A percentile compares a stretch with the other conserved stretches of the same genome.
Conservation (phyloP, 2,888 invertebrate genomes). For the Mycalesis mineus region DNA sequence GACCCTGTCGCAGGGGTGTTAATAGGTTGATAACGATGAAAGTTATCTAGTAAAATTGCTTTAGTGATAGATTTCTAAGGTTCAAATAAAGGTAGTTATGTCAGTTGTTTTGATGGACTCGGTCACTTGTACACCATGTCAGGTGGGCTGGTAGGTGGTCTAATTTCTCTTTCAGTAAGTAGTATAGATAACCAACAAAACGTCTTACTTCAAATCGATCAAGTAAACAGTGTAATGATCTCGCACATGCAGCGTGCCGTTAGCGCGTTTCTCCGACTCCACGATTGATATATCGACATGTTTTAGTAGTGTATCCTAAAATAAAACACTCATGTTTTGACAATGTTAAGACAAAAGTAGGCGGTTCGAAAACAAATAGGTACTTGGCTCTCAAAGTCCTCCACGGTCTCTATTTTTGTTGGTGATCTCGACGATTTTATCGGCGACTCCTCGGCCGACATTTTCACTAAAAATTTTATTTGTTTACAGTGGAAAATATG, state of each 20-base stretch:
- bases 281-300: conserved; percentile 86
- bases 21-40: too few species aligned
- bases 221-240: conserved; percentile 88
- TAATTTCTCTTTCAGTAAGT: neutral
- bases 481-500: conserved; percentile 5
- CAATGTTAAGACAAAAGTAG: conserved; percentile 43
- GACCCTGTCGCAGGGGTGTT: too few species aligned
- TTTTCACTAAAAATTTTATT: conserved; percentile 21
- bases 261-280: conserved; percentile 87
- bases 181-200: conserved; percentile 39
- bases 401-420: conserved; percentile 53
- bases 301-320: conserved; percentile 82
- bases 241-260: conserved; percentile 84
- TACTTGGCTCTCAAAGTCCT: conserved; percentile 65
- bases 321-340: conserved; percentile 35
- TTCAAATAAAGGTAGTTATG: too few species aligned
- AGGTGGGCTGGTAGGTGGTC: neutral
- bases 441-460: conserved; percentile 38
- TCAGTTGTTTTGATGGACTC: too few species aligned
- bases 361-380: conserved; percentile 42
- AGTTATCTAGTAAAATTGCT: too few species aligned
- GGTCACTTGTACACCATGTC: neutral
- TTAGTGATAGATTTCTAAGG: too few species aligned
- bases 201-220: conserved; percentile 85
- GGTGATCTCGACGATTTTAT: conserved; percentile 49